Conservation (phyloP, 2,797 vertebrate species). For the Alosa sapidissima region DNA sequence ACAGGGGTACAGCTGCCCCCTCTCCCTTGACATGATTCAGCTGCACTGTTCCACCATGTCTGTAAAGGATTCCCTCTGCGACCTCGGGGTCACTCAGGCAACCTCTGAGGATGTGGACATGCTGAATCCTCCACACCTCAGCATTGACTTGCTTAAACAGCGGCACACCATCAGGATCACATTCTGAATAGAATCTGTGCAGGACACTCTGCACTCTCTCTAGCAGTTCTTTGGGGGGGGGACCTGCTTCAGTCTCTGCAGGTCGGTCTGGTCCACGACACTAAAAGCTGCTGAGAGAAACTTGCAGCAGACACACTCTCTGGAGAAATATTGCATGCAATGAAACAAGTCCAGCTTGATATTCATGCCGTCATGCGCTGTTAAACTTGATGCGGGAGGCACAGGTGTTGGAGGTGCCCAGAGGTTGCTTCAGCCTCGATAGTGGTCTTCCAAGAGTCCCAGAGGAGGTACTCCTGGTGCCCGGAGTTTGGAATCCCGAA, state of each 20-base stretch:
- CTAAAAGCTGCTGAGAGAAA: slow-evolving; percentile 43
- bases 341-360: slow-evolving; percentile 48
- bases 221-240: slow-evolving; percentile 26
- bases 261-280: slow-evolving; percentile 37
- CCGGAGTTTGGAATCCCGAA: no score
- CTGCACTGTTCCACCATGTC: slow-evolving; percentile 39
- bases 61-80: slow-evolving; percentile 36
- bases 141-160: slow-evolving; percentile 32
- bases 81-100: slow-evolving; percentile 40
- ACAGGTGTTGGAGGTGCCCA: no score
- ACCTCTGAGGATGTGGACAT: slow-evolving; percentile 18
- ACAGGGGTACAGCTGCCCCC: slow-evolving; percentile 29
- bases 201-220: slow-evolving; percentile 38
- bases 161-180: slow-evolving; percentile 20
- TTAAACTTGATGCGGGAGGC: no score
- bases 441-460: no score
- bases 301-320: slow-evolving; percentile 37
- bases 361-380: no score
- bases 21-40: slow-evolving; percentile 32
- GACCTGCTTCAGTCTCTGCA: slow-evolving; percentile 28
- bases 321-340: neutral
- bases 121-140: slow-evolving; percentile 18
- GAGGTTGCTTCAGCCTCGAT: no score
- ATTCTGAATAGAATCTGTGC: slow-evolving; percentile 23
- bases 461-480: no score